Percentiles rank a stretch among this genome's conserved stretches.
Evolutionary conservation across 2,888 invertebrate genomes (phyloP).

Genomic region (Pseudococcus viburni): DNA sequence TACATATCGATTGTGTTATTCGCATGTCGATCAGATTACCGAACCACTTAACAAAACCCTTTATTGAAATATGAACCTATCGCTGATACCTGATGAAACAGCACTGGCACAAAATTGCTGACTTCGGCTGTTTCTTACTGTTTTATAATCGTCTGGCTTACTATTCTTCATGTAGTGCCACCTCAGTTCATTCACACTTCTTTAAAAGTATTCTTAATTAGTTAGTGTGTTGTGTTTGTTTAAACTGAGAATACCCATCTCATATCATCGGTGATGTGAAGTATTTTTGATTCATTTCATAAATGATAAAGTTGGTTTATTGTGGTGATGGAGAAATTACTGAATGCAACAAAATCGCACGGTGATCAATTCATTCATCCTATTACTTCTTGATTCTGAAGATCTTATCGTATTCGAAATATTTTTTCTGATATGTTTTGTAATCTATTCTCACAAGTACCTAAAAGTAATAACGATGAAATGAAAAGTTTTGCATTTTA

Average conservation of each 20-base stretch:
- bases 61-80: neutral
- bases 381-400: neutral
- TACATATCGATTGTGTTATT: neutral
- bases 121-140: neutral
- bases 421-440: neutral
- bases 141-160: neutral
- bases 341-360: neutral
- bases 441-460: neutral
- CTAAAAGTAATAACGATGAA: neutral
- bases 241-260: neutral
- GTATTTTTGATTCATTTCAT: neutral
- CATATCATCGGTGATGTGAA: neutral
- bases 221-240: neutral
- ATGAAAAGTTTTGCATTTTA: neutral
- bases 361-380: neutral
- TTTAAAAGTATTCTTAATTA: neutral
- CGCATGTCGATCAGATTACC: neutral
- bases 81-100: neutral
- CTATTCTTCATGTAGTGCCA: neutral
- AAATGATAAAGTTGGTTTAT: neutral
- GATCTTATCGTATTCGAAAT: neutral
- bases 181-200: neutral
- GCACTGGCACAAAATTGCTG: neutral
- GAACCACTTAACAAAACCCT: neutral
- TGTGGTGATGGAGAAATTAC: neutral